phyloP scores from a whole-genome alignment of 2,797 vertebrate species.

The Pteronotus mesoamericanus region DNA sequence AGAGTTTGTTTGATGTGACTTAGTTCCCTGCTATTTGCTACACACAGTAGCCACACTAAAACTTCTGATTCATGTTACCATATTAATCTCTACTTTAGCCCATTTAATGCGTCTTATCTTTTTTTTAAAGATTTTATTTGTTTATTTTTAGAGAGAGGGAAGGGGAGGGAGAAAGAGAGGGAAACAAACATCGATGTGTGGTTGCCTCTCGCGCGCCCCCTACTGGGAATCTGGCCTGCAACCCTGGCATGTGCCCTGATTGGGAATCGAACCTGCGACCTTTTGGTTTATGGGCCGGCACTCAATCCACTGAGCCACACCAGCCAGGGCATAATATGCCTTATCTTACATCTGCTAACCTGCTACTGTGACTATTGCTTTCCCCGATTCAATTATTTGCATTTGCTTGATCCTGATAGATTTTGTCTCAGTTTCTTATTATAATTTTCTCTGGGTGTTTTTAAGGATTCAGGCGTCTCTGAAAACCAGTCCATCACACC shows the following conservation, averaged over 20 bases:
- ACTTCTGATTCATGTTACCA: neutral
- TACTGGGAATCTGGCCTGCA: too few relatives aligned
- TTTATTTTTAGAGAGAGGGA: too few relatives aligned
- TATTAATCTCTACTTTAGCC: neutral
- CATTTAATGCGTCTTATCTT: neutral
- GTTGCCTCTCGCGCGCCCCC: too few relatives aligned
- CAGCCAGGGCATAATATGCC: too few relatives aligned
- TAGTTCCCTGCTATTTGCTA: neutral
- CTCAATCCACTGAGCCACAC: too few relatives aligned
- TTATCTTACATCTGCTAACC: neutral
- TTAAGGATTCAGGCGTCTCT: neutral
- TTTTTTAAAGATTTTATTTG: too few relatives aligned
- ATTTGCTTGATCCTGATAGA: neutral
- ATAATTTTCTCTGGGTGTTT: neutral
- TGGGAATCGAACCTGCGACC: too few relatives aligned
- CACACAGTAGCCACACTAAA: neutral
- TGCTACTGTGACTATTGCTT: neutral
- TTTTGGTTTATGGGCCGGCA: too few relatives aligned
- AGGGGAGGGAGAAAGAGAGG: too few relatives aligned
- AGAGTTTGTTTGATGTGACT: neutral
- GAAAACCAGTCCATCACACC: neutral
- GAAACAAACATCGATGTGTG: too few relatives aligned
- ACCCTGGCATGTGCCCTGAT: too few relatives aligned
- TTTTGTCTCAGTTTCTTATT: neutral
- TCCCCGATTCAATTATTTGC: neutral